Conservation (phyloP, 1,140 invertebrate species). For the Drosophila erecta region DNA sequence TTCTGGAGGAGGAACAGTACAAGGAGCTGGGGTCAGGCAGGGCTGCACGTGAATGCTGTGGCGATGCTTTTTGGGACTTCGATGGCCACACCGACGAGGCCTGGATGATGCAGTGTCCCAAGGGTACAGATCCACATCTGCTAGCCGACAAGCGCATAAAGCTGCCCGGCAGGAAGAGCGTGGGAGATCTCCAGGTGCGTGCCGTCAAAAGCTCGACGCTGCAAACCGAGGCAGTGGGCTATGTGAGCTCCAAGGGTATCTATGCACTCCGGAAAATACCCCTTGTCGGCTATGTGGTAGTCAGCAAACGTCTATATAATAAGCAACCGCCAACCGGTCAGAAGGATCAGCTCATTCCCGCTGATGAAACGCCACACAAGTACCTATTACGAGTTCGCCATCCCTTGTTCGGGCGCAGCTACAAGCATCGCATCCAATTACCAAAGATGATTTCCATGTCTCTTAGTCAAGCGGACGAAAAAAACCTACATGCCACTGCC, state of each 20-base stretch:
- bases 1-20: constrained; percentile 32
- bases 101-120: constrained; percentile 67
- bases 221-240: constrained; percentile 33
- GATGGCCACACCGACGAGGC: constrained; percentile 48
- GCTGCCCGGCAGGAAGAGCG: constrained; percentile 53
- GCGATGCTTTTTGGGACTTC: constrained; percentile 20
- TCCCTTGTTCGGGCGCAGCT: constrained; percentile 62
- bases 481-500: not conserved
- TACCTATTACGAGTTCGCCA: constrained; percentile 43
- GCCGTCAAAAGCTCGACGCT: constrained; percentile 12
- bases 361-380: constrained; percentile 5
- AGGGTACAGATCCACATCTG: constrained; percentile 18
- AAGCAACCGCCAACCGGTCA: not conserved
- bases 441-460: constrained; percentile 3
- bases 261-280: constrained; percentile 28
- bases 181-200: constrained; percentile 46
- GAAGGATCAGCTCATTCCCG: constrained; percentile 5
- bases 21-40: not conserved
- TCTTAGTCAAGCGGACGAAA: constrained; percentile 26
- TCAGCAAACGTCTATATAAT: constrained; percentile 48
- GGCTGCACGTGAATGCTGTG: constrained; percentile 2
- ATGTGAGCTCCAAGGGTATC: constrained; percentile 44
- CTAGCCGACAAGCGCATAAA: constrained; percentile 49
- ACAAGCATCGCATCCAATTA: constrained; percentile 43
- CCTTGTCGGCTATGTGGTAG: constrained; percentile 30